These are phyloP conservation scores for Paramisgurnus dabryanus DNA, from an alignment of 2,113 vertebrate species.

Conservation along the genomic window DNA sequence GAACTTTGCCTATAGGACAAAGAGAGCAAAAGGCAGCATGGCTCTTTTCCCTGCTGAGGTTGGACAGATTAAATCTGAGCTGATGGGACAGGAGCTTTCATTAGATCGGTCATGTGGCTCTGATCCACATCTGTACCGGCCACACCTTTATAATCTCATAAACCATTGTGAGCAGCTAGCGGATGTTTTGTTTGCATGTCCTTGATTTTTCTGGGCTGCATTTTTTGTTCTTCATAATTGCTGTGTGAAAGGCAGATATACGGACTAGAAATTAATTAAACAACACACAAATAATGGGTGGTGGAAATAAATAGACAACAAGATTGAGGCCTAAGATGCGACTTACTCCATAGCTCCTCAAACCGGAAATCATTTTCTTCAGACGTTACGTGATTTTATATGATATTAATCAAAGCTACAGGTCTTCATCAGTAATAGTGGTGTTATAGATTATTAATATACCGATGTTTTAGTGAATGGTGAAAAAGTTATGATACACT, in stretches of 20 bases:
- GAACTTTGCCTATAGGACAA: conserved; percentile 59
- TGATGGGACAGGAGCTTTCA: conserved; percentile 81
- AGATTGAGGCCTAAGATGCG: no score
- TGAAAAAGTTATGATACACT: no score
- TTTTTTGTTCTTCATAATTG: conserved; percentile 49
- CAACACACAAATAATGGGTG: no score
- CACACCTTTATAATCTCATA: conserved; percentile 62
- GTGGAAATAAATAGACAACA: no score
- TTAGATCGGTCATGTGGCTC: conserved; percentile 79
- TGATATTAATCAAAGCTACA: no score
- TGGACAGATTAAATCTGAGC: conserved; percentile 77
- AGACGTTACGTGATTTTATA: no score
- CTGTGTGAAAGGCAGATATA: conserved; percentile 25
- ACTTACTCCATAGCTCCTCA: no score
- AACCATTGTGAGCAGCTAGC: conserved; percentile 50
- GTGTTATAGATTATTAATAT: no score
- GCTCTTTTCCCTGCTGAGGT: conserved; percentile 73
- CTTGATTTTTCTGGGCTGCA: conserved; percentile 69
- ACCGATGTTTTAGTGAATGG: no score
- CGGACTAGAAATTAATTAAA: no score
- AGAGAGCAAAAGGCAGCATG: conserved; percentile 63
- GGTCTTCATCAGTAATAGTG: no score
- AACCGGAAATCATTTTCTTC: no score
- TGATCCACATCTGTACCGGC: conserved; percentile 64
- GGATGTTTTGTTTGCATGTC: conserved; percentile 65